Base-by-base conservation (phyloP, 1,140 invertebrate species). In the Rhynchophorus ferrugineus region DNA sequence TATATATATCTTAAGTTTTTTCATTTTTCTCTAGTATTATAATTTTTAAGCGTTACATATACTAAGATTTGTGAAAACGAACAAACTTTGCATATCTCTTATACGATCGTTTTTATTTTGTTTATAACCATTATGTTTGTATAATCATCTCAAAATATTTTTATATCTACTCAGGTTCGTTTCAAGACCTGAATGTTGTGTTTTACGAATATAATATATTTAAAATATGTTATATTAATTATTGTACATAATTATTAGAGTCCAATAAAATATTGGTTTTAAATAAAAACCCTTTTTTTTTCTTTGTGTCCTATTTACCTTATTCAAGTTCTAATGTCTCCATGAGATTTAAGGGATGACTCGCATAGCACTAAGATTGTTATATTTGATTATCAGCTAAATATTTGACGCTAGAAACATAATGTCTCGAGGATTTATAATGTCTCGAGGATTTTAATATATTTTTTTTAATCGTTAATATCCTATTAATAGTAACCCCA, bases 141-240 rank as follows among this genome's bases (percentile, higher is more conserved):
- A 47, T 20, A 54, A 41, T 47, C 24, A 39, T 54, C 44, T 41
- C n/a, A 21, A 54, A 21, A 47, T 54, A 54, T 54, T 54, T 54
- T 54, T 54, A 43, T 54, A 54, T 47, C 17, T 21, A 3, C n/a
- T n/a, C 14, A 42, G 51, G 44, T 47, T 14, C 5, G 7, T 50
- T 47, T 47, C 29, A 34, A 19, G 39, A 20, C 44, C 44, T 16
- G 33, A 29, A 21, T 37, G 52, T 54, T 54, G 42, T 35, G 52
- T 54, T 54, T 48, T 44, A 21, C 14, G 21, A 43, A 47, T 46
- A 54, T 46, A 42, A 48, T 54, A 54, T 54, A 54, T 54, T 45
- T 38, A 51, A 45, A 44, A 48, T 48, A 54, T 48, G 52, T 54
- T 54, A 54, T 49, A 46, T 51, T 24, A 36, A 37, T 18, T 41